Conservation (phyloP, 2,797 vertebrate genomes). For the Harpagifer antarcticus region DNA sequence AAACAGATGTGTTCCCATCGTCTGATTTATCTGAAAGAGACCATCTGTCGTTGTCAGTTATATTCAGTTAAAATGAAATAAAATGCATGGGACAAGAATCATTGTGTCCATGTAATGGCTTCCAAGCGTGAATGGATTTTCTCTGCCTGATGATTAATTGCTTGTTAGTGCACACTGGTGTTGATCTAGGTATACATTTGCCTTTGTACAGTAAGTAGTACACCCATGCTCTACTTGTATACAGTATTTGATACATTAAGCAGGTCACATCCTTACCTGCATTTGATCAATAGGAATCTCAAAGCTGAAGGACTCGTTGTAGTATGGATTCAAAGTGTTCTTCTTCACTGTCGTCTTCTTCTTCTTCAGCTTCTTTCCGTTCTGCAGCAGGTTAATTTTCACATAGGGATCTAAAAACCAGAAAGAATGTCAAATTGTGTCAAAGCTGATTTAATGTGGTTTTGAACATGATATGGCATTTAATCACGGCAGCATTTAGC, state of each 20-base stretch:
- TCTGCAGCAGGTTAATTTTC: conserved; percentile 98
- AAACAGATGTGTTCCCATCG: neutral
- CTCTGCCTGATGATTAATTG: neutral
- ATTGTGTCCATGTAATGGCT: neutral
- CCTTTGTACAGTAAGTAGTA: neutral
- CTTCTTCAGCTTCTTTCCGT: conserved; percentile 97
- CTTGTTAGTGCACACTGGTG: neutral
- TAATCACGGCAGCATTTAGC: too few relatives aligned
- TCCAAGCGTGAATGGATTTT: neutral
- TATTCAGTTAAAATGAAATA: neutral
- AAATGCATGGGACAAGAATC: neutral
- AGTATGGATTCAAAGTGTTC: conserved; percentile 98
- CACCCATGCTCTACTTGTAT: neutral
- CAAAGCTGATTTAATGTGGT: neutral
- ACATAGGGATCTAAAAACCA: conserved; percentile 93
- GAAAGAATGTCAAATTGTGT: neutral
- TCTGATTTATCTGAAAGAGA: neutral
- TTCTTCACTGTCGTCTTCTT: conserved; percentile 99
- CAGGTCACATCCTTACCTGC: conserved; percentile 84
- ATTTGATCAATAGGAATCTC: conserved; percentile 99
- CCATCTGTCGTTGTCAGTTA: neutral
- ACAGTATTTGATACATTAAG: neutral
- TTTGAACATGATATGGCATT: too few relatives aligned
- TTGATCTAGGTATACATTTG: neutral
- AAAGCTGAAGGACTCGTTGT: conserved; percentile 99